These are phyloP conservation scores for Hippolais icterina DNA, from an alignment of 2,113 vertebrate species.

Conservation along the genomic window DNA sequence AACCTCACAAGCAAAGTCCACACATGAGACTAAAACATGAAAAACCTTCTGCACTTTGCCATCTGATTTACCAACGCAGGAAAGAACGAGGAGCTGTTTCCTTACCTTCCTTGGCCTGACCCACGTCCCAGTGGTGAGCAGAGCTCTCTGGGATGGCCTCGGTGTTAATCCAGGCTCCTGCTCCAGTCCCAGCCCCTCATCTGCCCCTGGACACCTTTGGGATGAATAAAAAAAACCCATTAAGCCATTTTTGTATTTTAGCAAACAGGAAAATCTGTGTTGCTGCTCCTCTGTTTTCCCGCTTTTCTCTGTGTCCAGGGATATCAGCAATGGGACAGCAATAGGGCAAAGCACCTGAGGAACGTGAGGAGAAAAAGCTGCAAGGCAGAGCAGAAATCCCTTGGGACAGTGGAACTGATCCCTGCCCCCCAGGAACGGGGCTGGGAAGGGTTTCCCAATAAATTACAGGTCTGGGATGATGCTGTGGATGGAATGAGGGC, in stretches of 20 bases:
- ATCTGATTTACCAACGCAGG: rapidly evolving
- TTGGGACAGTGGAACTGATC: background rate
- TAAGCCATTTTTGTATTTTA: background rate
- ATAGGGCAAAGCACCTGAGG: background rate
- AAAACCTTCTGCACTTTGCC: rapidly evolving
- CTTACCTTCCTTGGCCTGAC: background rate
- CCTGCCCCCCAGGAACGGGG: rapidly evolving
- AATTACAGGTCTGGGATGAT: rapidly evolving
- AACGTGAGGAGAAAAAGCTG: background rate
- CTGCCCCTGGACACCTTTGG: background rate
- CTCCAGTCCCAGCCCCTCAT: background rate
- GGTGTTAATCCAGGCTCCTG: background rate
- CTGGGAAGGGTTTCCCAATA: background rate
- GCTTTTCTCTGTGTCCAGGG: background rate
- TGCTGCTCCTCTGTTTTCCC: background rate
- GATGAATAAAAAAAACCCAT: background rate
- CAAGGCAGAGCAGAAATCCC: background rate
- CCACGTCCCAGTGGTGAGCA: rapidly evolving
- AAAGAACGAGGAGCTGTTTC: background rate
- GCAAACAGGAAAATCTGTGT: background rate
- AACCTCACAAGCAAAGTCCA: background rate
- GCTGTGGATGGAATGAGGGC: background rate
- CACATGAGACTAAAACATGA: rapidly evolving
- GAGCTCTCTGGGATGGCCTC: rapidly evolving
- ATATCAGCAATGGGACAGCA: background rate